Evolutionary conservation across 2,888 invertebrate genomes (phyloP).

Genomic region (Papilio gigon): DNA sequence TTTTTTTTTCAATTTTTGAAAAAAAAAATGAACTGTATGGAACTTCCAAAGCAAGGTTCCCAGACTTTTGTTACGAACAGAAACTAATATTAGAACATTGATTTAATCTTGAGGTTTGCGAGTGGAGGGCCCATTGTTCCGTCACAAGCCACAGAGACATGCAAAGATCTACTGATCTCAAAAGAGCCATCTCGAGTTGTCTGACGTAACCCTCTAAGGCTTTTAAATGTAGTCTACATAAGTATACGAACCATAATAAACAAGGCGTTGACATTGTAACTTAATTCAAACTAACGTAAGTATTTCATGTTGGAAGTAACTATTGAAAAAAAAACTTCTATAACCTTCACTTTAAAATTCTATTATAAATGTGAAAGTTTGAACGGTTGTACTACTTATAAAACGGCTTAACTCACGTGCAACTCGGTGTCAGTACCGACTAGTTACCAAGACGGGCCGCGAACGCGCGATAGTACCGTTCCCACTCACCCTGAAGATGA

Average conservation of each 20-base stretch:
- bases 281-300: neutral
- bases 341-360: no score
- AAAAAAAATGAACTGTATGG: neutral
- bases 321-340: no score
- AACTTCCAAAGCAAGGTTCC: constrained; percentile 14
- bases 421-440: no score
- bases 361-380: no score
- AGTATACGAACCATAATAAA: constrained; percentile 4
- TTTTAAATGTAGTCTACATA: constrained; percentile 12
- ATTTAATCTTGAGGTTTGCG: constrained; percentile 37
- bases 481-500: no score
- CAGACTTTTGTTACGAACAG: constrained; percentile 1
- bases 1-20: neutral
- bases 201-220: neutral
- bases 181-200: constrained; percentile 33
- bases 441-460: no score
- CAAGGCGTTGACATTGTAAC: constrained; percentile 9
- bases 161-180: constrained; percentile 23
- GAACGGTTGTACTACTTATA: no score
- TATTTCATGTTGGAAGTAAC: no score
- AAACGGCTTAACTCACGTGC: no score
- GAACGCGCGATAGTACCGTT: no score
- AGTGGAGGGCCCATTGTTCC: constrained; percentile 35
- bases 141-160: constrained; percentile 32
- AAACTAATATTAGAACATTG: constrained; percentile 36